These are phyloP conservation scores for Scytalopus superciliaris DNA, from an alignment of 2,113 vertebrate genomes.

Conservation along the genomic window DNA sequence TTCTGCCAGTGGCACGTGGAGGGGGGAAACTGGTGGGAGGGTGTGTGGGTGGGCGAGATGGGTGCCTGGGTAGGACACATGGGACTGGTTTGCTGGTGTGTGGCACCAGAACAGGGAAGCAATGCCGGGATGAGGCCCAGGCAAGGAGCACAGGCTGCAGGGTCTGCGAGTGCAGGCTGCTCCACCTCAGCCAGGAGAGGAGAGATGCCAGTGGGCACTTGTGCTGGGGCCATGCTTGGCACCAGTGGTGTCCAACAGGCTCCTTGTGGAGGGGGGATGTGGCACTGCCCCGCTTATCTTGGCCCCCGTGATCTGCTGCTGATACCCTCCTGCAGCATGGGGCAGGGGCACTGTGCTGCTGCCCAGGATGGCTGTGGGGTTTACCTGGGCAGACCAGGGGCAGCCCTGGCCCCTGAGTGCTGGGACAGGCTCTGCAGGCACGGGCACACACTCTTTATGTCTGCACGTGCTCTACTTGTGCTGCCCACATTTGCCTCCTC, in stretches of 20 bases:
- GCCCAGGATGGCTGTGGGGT: fast-evolving
- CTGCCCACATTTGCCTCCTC: not conserved
- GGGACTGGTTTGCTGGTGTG: not conserved
- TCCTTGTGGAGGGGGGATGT: not conserved
- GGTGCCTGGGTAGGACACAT: not conserved
- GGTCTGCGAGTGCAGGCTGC: not conserved
- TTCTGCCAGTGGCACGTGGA: fast-evolving
- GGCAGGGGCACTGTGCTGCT: fast-evolving
- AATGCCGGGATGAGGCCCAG: not conserved
- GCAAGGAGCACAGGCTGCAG: fast-evolving
- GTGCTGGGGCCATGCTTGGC: not conserved
- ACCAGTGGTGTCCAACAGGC: not conserved
- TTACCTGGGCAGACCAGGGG: not conserved
- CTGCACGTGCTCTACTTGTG: not conserved
- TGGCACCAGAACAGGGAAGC: fast-evolving
- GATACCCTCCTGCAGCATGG: not conserved
- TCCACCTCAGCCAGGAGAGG: not conserved
- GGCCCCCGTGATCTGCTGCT: not conserved
- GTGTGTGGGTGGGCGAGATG: fast-evolving
- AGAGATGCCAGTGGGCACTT: not conserved
- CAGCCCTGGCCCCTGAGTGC: not conserved
- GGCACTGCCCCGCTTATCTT: not conserved
- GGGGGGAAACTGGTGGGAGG: not conserved
- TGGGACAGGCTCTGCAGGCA: not conserved
- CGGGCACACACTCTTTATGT: not conserved